Evolutionary conservation across 2,888 invertebrate species (phyloP), one percentile per base, ranked within the genome.

Genomic region (Pollenia labialis): DNA sequence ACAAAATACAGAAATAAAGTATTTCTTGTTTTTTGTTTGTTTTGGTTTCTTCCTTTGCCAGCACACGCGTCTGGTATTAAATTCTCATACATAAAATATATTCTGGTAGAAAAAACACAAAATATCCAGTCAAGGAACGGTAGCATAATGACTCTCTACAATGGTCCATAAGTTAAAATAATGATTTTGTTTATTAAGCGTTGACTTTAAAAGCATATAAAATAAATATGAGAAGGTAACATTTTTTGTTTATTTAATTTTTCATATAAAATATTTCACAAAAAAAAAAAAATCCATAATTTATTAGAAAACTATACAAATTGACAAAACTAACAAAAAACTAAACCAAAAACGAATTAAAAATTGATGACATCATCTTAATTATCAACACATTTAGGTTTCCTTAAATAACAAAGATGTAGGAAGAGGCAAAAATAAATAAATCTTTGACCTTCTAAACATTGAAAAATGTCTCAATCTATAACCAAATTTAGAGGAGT

Each of bases 151-250:
- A 81, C 74, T 81, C 71, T 84, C 54, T 68, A 81, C 87, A 87
- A 87, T 87, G 84, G 81, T 77, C 69, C 84, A 87, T 87, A 87
- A 87, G 81, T 87, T 87, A 84, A 87, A 81, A 87, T 87, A 87
- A 87, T 84, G 81, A 74, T 84, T 87, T 84, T 84, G 72, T 87
- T 87, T 87, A 87, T 84, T 87, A 84, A 87, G 84, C 84, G 84
- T 87, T 87, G 87, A 84, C 84, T 87, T 83, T 84, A 84, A 87
- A 87, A 68, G 77, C 84, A 42, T 52, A 84, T 81, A 69, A 77
- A 80, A 80, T 75, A 85, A 62, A 74, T 79, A 74, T 68, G 52
- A 71, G 32, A 68, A 50, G 23, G 4, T 58, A 56, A 44, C 3
- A 12, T 42, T 68, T 75, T 58, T 18, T 60, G 3, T 48, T 72